phyloP scores from a whole-genome alignment of 2,797 vertebrate genomes.

The Girardinus metallicus region DNA sequence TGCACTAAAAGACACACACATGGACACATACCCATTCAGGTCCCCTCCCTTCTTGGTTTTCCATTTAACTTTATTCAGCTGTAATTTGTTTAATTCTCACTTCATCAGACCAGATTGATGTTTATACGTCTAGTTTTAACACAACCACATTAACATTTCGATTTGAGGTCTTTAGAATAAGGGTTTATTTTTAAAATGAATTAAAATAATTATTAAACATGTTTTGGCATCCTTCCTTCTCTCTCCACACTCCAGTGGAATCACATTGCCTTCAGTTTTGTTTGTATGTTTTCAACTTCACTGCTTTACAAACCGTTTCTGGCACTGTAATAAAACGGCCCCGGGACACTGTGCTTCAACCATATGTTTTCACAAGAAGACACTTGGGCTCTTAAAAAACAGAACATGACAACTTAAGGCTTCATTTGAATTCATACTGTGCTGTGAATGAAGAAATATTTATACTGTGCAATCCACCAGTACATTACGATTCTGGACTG shows the following conservation, averaged over 20 bases:
- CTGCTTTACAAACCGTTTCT: slow-evolving; percentile 82
- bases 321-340: slow-evolving; percentile 80
- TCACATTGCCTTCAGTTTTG: slow-evolving; percentile 77
- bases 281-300: slow-evolving; percentile 78
- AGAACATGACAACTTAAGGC: slow-evolving; percentile 52
- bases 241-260: slow-evolving; percentile 67
- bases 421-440: slow-evolving; percentile 59
- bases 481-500: slow-evolving; percentile 21
- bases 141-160: slow-evolving; percentile 21
- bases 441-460: slow-evolving; percentile 28
- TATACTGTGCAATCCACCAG: slow-evolving; percentile 17
- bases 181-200: neutral
- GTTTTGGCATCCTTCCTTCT: slow-evolving; percentile 49
- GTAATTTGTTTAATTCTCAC: slow-evolving; percentile 33
- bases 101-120: slow-evolving; percentile 30
- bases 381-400: slow-evolving; percentile 73
- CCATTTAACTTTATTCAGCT: slow-evolving; percentile 37
- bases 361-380: slow-evolving; percentile 82
- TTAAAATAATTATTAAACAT: slow-evolving; percentile 43
- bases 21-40: slow-evolving; percentile 27
- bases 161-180: neutral
- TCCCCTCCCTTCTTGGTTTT: slow-evolving; percentile 31
- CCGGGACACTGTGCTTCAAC: slow-evolving; percentile 76
- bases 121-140: slow-evolving; percentile 21
- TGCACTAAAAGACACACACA: slow-evolving; percentile 11